Percentiles rank a stretch among this genome's conserved stretches.
phyloP scores from a whole-genome alignment of 2,888 invertebrate genomes.

The Sarcophaga variegata region DNA sequence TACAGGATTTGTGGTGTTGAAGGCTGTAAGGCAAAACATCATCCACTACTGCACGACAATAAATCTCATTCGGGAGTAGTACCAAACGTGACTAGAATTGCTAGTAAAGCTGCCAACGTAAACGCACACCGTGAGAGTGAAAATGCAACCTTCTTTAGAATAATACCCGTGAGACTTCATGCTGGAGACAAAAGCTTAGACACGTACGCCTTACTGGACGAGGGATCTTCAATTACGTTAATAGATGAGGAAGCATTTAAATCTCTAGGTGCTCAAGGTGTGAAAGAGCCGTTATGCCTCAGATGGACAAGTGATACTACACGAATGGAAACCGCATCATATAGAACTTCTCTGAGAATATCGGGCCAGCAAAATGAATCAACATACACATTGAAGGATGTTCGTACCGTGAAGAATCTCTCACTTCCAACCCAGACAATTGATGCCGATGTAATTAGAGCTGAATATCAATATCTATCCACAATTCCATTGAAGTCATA shows the following conservation, averaged over 20 bases:
- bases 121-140: conserved; percentile 40
- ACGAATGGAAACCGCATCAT: conserved; percentile 25
- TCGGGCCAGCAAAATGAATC: neutral
- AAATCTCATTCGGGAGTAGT: neutral
- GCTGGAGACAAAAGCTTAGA: conserved; percentile 4
- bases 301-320: conserved; percentile 34
- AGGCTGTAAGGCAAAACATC: conserved; percentile 46
- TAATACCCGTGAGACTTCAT: too few relatives aligned
- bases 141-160: conserved; percentile 21
- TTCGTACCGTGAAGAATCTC: conserved; percentile 11
- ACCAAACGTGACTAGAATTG: neutral
- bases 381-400: neutral
- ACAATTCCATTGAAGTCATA: conserved; percentile 51
- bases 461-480: conserved; percentile 10
- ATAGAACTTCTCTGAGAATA: conserved; percentile 25
- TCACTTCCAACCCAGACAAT: conserved; percentile 3
- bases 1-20: conserved; percentile 36
- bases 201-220: conserved; percentile 36
- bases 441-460: neutral
- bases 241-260: conserved; percentile 14
- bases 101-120: neutral
- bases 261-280: conserved; percentile 8
- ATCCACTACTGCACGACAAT: conserved; percentile 38
- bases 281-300: conserved; percentile 7
- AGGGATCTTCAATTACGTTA: conserved; percentile 33